Evolutionary conservation across 2,797 vertebrate genomes (phyloP), one percentile per base, ranked within the genome.

Genomic region (Argyrosomus regius): DNA sequence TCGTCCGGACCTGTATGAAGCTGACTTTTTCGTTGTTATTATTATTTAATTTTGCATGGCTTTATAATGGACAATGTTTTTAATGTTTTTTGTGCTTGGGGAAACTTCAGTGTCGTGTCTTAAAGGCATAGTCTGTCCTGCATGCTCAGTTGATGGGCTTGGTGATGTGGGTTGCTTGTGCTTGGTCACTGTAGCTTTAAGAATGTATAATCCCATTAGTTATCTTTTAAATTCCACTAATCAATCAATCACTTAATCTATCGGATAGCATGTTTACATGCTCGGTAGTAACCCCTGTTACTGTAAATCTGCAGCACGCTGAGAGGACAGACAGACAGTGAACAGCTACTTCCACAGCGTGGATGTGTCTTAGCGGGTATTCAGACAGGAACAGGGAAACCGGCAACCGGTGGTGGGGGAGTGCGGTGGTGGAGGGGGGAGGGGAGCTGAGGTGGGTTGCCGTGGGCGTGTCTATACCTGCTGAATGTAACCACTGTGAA

Each of bases 1-100:
- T 80, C 84, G 12, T 81, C 86, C 16, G 60, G 35, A 70, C 62
- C 76, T 45, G 18, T 87, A 85, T 92, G 83, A 91, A 57, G 6
- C 20, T 24, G 20, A 59, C 5, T 63, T 56, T 70, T 69, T 70
- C 0, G 31, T 10, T 1, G 18, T 39, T 39, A 9, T 39, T 39
- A 39, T 1, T 39, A 58, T 58, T 62, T 0, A 54, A 41, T 48
- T 71, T 67, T 59, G 74, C 72, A 80, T 82, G 81, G 20, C 49
- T 88, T 84, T 73, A 3, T 0, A 39, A n/a, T 59, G 43, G 48
- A 54, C 75, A 20, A 43, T 9, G 3, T 54, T 65, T 66, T 22
- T 28, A 39, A 6, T 48, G 4, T 58, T 0, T 63, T 57, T 48
- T 18, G 17, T 57, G 50, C 64, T 65, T 78, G 10, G 12, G 70